A percentile compares a stretch with the other conserved stretches of the same genome.
phyloP scores from a whole-genome alignment of 64 coral and sea anemone species.

The Stylophora pistillata region DNA sequence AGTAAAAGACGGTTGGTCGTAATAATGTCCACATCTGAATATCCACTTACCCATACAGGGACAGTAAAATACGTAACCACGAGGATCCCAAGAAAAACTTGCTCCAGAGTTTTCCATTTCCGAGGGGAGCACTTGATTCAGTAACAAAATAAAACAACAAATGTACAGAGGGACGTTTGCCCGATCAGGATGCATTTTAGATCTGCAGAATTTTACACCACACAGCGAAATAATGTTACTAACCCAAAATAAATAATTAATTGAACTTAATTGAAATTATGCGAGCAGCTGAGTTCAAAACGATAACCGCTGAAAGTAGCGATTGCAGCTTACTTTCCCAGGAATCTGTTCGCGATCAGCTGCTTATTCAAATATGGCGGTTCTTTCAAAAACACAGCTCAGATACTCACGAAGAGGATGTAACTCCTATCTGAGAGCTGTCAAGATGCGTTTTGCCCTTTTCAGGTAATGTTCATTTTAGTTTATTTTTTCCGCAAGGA shows the following conservation, averaged over 20 bases:
- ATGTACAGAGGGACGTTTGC: neutral
- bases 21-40: too few relatives aligned
- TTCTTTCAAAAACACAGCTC: neutral
- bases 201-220: neutral
- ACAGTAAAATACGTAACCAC: slow-evolving; percentile 93
- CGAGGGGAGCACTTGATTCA: neutral
- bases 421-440: neutral
- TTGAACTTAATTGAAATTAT: neutral
- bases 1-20: too few relatives aligned
- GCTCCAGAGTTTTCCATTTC: slow-evolving; percentile 13
- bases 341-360: neutral
- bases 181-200: neutral
- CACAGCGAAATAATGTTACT: too few relatives aligned
- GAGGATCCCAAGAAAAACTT: slow-evolving; percentile 56
- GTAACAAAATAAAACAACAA: neutral
- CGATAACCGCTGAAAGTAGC: neutral
- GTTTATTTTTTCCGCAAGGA: neutral
- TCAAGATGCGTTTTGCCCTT: neutral
- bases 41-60: slow-evolving; percentile 92
- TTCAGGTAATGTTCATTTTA: neutral
- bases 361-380: neutral
- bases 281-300: neutral
- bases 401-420: neutral
- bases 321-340: neutral
- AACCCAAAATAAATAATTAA: neutral